Base-by-base conservation (phyloP, 2,888 invertebrate species). In the Lacanobia oleracea region DNA sequence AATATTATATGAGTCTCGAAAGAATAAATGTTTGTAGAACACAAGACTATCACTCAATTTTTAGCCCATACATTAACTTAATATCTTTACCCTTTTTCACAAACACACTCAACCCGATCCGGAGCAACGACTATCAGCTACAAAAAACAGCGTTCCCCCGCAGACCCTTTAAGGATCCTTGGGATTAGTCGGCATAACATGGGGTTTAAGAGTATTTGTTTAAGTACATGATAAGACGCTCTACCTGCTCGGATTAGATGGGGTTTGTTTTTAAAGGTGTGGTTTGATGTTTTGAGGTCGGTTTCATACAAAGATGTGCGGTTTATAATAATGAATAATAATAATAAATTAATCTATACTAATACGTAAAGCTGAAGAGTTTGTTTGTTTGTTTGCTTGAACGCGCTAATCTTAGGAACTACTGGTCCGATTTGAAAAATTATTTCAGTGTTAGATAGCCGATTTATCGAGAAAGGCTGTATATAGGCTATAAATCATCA, bases 181-280 rank as follows among this genome's bases (percentile, higher is more conserved):
- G 23, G 81, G 83, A 77, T 84, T 86, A 79, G 59, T 37, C 48
- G 64, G 33, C 57, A 63, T 79, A 76, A 83, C 77, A 72, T 54
- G 66, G 74, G 72, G 81, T 77, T 81, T 77, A 76, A 67, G 77
- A 79, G 89, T 89, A 87, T 89, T 89, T 88, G 88, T 86, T 78
- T 81, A 84, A 87, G 87, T 83, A 85, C 79, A 80, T 54, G 89
- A 90, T 90, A 89, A 89, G 86, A 79, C 79, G 53, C 69, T 81
- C 74, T 86, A 88, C 89, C 88, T 88, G 87, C 48, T 48, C 63
- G 85, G 87, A 86, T 89, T 88, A 76, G 40, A 9, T 23, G n/a
- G 33, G 80, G 33, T 68, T 77, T 79, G 76, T 84, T 83, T 81
- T 80, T 63, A 40, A 21, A 64, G 43, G 70, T 40, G n/a, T 12